Evolutionary conservation across 1,140 invertebrate species (phyloP), one percentile per base, ranked within the genome.

Genomic region (Matsumurasca onukii): DNA sequence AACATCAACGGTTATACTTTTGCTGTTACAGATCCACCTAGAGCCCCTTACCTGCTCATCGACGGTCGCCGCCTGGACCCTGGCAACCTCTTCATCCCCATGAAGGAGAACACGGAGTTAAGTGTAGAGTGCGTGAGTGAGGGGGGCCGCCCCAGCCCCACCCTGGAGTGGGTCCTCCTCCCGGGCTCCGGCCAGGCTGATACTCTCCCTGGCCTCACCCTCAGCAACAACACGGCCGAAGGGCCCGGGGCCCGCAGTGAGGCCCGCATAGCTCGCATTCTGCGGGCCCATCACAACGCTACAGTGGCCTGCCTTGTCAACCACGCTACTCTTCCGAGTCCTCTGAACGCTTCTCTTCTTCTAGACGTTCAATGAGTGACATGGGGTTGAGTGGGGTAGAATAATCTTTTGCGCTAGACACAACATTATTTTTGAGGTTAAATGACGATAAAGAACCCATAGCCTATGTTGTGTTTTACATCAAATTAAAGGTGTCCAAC

Each of bases 101-200:
- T 92, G 12, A 86, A 90, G 74, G 91, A 93, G 78, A 90, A 90
- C 74, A 88, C 88, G 15, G 89, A 90, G 73, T 80, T 94, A 31
- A 88, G 86, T 49, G 84, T 95, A 62, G 85, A 90, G 71, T 95
- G 93, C 76, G 87, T 92, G 2, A 90, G 89, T 63, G 91, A 93
- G 79, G 91, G 91, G 71, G 91, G 91, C 1, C 90, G 91, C 70
- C 91, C 92, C 0, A 84, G 89, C 1, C 90, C 91, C 5, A 83
- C 86, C 39, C 81, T 90, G 73, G 84, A 84, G 45, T 92, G 88
- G 90, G 85, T 89, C 68, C 84, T 92, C 72, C 78, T 85, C 45
- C 81, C 76, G 3, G 64, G 71, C 27, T 48, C 68, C 68, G 24
- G 45, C 22, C 27, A 66, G 49, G 20, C 55, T 66, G 67, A 48